Conservation (phyloP, 2,888 invertebrate species). For the Noctua pronuba region DNA sequence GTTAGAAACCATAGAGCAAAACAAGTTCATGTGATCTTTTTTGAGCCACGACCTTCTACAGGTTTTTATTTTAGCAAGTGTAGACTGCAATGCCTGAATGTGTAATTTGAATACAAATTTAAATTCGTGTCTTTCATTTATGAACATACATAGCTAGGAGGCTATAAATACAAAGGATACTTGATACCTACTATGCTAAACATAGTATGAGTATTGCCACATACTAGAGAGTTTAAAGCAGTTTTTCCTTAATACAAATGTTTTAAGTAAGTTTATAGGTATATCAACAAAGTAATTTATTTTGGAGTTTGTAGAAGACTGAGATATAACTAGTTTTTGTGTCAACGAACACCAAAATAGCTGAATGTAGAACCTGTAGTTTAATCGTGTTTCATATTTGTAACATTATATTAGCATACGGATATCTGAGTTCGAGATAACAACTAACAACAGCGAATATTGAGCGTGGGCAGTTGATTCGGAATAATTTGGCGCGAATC, state of each 20-base stretch:
- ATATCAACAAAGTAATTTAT: not conserved
- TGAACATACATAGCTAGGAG: too few species aligned
- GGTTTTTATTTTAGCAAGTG: not conserved
- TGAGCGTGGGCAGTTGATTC: conserved; percentile 45
- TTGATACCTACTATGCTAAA: not conserved
- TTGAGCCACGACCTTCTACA: not conserved
- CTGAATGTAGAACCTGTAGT: not conserved
- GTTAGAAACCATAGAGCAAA: not conserved
- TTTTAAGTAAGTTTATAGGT: too few species aligned
- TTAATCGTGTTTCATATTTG: conserved; percentile 4
- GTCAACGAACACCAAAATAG: conserved; percentile 1
- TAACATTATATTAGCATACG: not conserved
- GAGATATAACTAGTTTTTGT: not conserved
- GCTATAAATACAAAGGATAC: not conserved
- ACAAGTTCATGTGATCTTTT: conserved; percentile 11
- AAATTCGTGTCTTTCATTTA: too few species aligned
- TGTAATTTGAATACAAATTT: conserved; percentile 18
- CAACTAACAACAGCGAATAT: conserved; percentile 37
- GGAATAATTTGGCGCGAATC: conserved; percentile 48
- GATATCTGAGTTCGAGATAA: conserved; percentile 10
- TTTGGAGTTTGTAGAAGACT: not conserved
- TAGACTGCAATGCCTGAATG: not conserved
- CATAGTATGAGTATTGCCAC: not conserved
- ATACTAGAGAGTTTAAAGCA: not conserved
- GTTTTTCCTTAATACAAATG: conserved; percentile 56